Evolutionary conservation across 1,140 invertebrate genomes (phyloP), one percentile per base, ranked within the genome.

Genomic region (Lanistes nyassanus): DNA sequence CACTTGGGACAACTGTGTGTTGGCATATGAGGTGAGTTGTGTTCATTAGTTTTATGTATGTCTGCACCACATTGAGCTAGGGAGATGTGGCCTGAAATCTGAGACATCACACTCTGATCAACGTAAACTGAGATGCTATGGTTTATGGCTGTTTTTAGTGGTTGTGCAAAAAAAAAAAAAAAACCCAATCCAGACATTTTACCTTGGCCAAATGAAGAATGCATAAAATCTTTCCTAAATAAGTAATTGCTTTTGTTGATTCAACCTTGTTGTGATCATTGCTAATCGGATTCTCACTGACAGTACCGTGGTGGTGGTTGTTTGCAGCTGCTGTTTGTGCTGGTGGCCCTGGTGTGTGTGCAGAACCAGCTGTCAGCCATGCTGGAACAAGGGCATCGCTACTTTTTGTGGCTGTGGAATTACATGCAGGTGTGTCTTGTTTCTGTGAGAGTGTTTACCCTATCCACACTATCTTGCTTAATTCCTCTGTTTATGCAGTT

Each of bases 281-380:
- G 53, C 53, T 60, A 23, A 9, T 60, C 53, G 13, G 53, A 16
- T n/a, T 16, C 13, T 55, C 53, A 55, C n/a, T n/a, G n/a, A n/a
- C n/a, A n/a, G n/a, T n/a, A n/a, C n/a, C n/a, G n/a, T 55, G 53
- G n/a, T 55, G 53, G 13, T 55, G 53, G n/a, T 62, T 69, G 19
- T 60, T 84, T 84, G 56, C 81, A 88, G 87, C 68, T 88, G 75
- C 75, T 87, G 39, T 88, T 86, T 60, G 80, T 88, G 47, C 73
- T 85, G 13, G 31, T 86, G 55, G 85, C 84, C 16, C 39, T 88
- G 56, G 76, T 80, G 56, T 81, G 80, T 68, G 39, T 85, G 39
- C 81, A 80, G 55, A 74, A 58, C 16, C 74, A 83, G 31, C 47
- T 83, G 0, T 53, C 73, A 53, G 75, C 79, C 23, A 75, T 82